Base-by-base conservation (phyloP, 2,113 vertebrate species). In the Catharus minimus region DNA sequence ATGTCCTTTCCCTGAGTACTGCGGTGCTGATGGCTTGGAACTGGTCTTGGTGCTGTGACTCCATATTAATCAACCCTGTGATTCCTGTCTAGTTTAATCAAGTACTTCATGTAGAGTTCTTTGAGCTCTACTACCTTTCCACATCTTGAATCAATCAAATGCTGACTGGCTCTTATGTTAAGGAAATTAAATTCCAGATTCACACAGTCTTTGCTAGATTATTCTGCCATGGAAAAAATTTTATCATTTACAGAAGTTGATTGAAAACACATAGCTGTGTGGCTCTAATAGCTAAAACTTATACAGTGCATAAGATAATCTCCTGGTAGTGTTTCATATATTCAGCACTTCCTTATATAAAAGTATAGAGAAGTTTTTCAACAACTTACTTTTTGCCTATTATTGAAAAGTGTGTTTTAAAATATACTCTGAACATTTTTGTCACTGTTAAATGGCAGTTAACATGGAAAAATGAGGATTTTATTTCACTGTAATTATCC, bases 21-120 rank as follows among this genome's bases (percentile, higher is more conserved):
- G 9, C 38, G 86, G 73, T 46, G 30, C n/a, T 88, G 67, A 65
- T 83, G 64, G 19, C 41, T 85, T 86, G 56, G 82, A 93, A 82
- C 39, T 58, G 46, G 68, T 72, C 38, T 86, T 81, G 53, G 38
- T 80, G 30, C 15, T 82, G 47, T 90, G 57, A 82, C 49, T 89
- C 14, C 3, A 3, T 91, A 89, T 95, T 95, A 95, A 91, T 88
- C 79, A 94, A 41, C 18, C 38, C 69, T 80, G 20, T 77, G 73
- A 91, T 91, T 94, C 76, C 76, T 90, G 76, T 96, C 91, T 91
- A 94, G 73, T 94, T 95, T 91, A 95, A 95, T 93, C 76, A 95
- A 86, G 66, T 89, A 47, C 24, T 61, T 71, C 49, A 65, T 73
- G 78, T 84, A 80, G 50, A 44, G 32, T 69, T 77, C 95, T 86